Percentiles rank a stretch among this genome's conserved stretches.
phyloP scores from a whole-genome alignment of 2,113 vertebrate species.

The Aythya baeri region DNA sequence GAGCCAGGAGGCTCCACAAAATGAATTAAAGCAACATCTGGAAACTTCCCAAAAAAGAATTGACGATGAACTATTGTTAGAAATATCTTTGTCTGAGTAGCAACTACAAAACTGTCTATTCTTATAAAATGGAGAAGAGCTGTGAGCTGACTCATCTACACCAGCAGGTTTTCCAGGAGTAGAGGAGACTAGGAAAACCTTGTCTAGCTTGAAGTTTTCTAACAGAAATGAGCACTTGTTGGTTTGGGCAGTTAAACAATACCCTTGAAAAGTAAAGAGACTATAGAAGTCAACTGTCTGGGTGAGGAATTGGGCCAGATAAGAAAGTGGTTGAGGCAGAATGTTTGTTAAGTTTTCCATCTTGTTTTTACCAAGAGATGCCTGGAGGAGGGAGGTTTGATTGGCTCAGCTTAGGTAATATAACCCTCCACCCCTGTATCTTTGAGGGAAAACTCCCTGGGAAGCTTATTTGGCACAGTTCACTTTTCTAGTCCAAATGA shows the following conservation, averaged over 20 bases:
- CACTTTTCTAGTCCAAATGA: conserved; percentile 30
- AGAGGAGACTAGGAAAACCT: not conserved
- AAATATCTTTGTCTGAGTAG: conserved; percentile 12
- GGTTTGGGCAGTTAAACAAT: not conserved
- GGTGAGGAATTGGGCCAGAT: not conserved
- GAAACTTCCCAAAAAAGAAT: conserved; percentile 10
- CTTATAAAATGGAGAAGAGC: not conserved
- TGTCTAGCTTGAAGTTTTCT: not conserved
- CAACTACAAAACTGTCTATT: not conserved
- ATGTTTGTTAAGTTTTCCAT: not conserved
- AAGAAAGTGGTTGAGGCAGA: not conserved
- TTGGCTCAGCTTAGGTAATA: not conserved
- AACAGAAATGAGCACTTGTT: not conserved
- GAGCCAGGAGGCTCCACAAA: conserved; percentile 44
- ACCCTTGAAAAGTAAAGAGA: not conserved
- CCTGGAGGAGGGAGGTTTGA: not conserved
- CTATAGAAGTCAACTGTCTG: not conserved
- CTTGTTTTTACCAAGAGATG: not conserved
- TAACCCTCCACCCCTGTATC: not conserved
- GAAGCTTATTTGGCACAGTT: conserved; percentile 48
- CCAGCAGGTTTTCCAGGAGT: not conserved
- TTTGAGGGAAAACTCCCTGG: conserved; percentile 6
- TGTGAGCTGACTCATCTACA: not conserved
- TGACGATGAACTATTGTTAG: not conserved
- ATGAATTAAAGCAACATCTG: conserved; percentile 45